A percentile compares a stretch with the other conserved stretches of the same genome.
These are phyloP conservation scores for Apus apus DNA, from an alignment of 2,113 vertebrate species.

Conservation along the genomic window DNA sequence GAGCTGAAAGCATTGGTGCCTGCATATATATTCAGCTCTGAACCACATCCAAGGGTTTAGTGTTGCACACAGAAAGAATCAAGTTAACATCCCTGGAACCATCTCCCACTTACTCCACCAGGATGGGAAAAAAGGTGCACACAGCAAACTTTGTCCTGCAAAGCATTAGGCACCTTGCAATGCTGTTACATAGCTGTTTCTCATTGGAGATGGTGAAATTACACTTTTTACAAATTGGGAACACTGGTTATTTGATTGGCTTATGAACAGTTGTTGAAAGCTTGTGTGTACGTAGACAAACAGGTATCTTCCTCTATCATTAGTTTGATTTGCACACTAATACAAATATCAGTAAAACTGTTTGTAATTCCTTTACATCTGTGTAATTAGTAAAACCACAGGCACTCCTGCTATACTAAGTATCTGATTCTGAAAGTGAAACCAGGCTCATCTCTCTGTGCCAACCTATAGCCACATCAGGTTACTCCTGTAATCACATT, in stretches of 20 bases:
- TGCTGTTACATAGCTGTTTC: background rate
- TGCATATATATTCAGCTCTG: background rate
- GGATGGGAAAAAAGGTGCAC: background rate
- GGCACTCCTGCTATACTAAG: background rate
- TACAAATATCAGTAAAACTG: background rate
- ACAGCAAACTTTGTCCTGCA: background rate
- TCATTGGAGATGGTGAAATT: background rate
- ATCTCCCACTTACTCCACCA: background rate
- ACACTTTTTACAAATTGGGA: background rate
- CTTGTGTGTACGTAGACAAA: background rate
- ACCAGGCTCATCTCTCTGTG: background rate
- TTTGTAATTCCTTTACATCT: background rate
- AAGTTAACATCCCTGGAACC: background rate
- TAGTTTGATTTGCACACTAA: background rate
- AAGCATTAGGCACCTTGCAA: background rate
- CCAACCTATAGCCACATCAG: background rate
- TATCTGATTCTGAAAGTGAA: constrained; percentile 4
- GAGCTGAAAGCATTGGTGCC: background rate
- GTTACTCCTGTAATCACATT: constrained; percentile 12
- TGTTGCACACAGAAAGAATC: background rate
- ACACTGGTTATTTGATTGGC: background rate
- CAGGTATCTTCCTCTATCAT: background rate
- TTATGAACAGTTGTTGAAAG: constrained; percentile 9
- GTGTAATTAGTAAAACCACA: background rate
- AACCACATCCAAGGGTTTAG: background rate